Base-by-base conservation (phyloP, 1,140 invertebrate species). In the Meloidogyne floridensis region DNA sequence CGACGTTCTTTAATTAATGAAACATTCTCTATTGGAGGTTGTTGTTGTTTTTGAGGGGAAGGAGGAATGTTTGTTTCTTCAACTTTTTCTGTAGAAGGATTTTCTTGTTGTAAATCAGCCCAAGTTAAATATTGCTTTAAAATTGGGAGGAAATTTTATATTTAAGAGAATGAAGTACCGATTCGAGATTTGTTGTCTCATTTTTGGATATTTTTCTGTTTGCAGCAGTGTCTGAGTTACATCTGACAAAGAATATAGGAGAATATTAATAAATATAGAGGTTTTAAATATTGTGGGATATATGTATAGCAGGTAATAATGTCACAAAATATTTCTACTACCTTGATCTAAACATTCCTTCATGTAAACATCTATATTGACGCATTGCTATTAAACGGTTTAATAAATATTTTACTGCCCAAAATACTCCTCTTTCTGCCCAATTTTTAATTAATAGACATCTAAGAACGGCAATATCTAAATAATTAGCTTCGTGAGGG, bases 371-470 rank as follows among this genome's bases (percentile, higher is more conserved):
- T 53, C 85, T 82, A 74, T 85, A 80, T 51, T 78, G 81, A 42
- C 87, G 83, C 53, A 91, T 90, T 47, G 92, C 91, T 3, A 90
- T 82, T 59, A 92, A 84, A 70, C 92, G 88, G 80, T 91, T 91
- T 69, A 91, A 89, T 20, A 92, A 87, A 85, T 92, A 99, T 90
- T 96, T 94, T n/a, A 98, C 91, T 47, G 95, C 95, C 97, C 97
- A 99, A 91, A 94, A 95, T 47, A 98, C 94, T 2, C 97, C 97
- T 91, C 98, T 96, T 90, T 98, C 96, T 87, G 95, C 93, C 98
- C 98, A 99, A 88, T 97, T 95, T 0, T 94, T 93, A 81, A 97
- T 94, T 90, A 98, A 97, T n/a, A 99, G 92, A 91, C 96, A 98
- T 76, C 96, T 93, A 42, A 99, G 90, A 6, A 98, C 95, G 13